Base-by-base conservation (phyloP, 2,888 invertebrate species). In the Dioctria rufipes region DNA sequence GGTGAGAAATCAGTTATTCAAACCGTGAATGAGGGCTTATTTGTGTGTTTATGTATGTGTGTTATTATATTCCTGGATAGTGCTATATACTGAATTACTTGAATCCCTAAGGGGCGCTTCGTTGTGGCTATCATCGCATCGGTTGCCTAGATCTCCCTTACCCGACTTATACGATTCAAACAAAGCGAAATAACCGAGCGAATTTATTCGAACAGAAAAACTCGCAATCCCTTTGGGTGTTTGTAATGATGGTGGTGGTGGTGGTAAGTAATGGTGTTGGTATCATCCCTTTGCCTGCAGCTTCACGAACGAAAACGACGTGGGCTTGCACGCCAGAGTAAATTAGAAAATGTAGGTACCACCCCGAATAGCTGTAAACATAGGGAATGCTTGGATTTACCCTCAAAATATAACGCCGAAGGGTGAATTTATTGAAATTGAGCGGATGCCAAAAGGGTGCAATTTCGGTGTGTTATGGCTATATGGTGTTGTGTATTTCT, bases 361-460 rank as follows among this genome's bases (percentile, higher is more conserved):
- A 71, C 54, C 71, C 71, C 54, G 37, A 71, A 51, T 51, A 54
- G 51, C 51, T 71, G 51, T 71, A 71, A 51, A 51, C 54, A 71
- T 25, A 25, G 54, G 9, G 39, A 51, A 54, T 71, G 39, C 71
- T 39, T 5, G 67, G 71, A 67, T 54, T 71, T 61, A 73, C 77
- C 60, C 42, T 77, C 61, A 61, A 61, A 61, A 63, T 63, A 46
- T 37, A 46, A 42, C 61, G 42, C 61, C 60, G n/a, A 77, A 11
- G 77, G 77, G 77, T 77, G 61, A 77, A 63, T 77, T 77, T 77
- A 77, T 77, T 77, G 77, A 77, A 77, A 77, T 77, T 43, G 77
- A 77, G 77, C 63, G 61, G 43, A 77, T 61, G 46, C 63, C 60
- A 39, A 71, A 66, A 71, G 71, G 71, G 71, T 71, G 71, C 54